Evolutionary conservation across 2,888 invertebrate species (phyloP).

Genomic region (Pandemis cinnamomeana): DNA sequence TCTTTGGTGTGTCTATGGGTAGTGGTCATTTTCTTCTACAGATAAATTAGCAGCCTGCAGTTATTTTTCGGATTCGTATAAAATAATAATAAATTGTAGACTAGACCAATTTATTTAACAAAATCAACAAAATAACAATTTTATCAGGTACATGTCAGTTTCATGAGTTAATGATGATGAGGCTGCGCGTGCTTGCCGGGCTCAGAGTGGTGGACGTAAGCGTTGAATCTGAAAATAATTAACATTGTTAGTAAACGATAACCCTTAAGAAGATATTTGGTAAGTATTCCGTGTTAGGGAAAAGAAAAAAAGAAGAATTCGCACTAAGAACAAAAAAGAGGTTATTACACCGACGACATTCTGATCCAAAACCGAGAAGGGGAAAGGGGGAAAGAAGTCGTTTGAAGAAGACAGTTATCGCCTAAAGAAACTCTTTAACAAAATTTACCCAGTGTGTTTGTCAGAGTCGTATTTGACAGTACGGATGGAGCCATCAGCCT

Average conservation of each 20-base stretch:
- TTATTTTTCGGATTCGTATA: not conserved
- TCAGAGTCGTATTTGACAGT: slow-evolving; percentile 53
- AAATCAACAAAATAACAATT: slow-evolving; percentile 26
- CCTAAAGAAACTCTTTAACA: not conserved
- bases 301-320: not conserved
- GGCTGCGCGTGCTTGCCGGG: slow-evolving; percentile 53
- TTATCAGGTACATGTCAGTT: not conserved
- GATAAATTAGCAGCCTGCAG: no score
- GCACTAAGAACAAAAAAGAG: not conserved
- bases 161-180: slow-evolving; percentile 35
- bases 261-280: not conserved
- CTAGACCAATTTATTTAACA: slow-evolving; percentile 23
- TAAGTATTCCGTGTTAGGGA: no score
- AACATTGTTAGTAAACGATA: not conserved
- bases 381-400: no score
- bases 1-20: no score
- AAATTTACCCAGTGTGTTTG: slow-evolving; percentile 44
- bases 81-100: not conserved
- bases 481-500: slow-evolving; percentile 60
- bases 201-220: slow-evolving; percentile 65
- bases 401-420: no score
- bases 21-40: no score
- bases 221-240: slow-evolving; percentile 62
- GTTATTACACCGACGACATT: not conserved
- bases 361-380: not conserved